Conservation (phyloP, 2,797 vertebrate species). For the Austrolebias charrua region DNA sequence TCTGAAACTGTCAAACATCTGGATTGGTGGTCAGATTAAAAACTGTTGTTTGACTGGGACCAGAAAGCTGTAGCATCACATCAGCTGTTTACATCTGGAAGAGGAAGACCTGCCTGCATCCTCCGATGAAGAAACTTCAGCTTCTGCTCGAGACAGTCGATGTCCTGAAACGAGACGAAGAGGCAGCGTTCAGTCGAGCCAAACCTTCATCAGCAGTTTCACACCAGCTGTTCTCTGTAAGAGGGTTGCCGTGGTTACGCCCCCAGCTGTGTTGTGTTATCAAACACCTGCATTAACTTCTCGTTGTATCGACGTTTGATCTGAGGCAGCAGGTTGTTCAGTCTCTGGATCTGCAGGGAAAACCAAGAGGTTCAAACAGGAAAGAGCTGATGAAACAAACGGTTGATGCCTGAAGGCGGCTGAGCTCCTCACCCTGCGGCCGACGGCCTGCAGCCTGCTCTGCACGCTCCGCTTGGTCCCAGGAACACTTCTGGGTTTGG, state of each 20-base stretch:
- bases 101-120: conserved; percentile 73
- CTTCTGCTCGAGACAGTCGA: conserved; percentile 79
- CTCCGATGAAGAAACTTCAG: conserved; percentile 78
- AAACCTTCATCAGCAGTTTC: too few species aligned
- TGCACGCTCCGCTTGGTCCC: conserved; percentile 72
- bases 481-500: conserved; percentile 70
- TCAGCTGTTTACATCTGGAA: background rate
- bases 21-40: too few species aligned
- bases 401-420: background rate
- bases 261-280: too few species aligned
- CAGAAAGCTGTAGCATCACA: too few species aligned
- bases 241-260: too few species aligned
- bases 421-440: conserved; percentile 64
- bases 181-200: background rate
- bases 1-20: too few species aligned
- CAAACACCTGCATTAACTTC: conserved; percentile 75
- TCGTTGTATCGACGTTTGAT: conserved; percentile 73
- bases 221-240: too few species aligned
- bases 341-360: conserved; percentile 74
- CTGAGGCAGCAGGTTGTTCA: conserved; percentile 79
- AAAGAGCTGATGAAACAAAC: too few species aligned
- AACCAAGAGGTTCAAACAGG: too few species aligned
- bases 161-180: conserved; percentile 65
- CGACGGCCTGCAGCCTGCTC: conserved; percentile 71
- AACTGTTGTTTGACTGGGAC: too few species aligned